Evolutionary conservation across 2,888 invertebrate species (phyloP).

Genomic region (Pardosa pseudoannulata): DNA sequence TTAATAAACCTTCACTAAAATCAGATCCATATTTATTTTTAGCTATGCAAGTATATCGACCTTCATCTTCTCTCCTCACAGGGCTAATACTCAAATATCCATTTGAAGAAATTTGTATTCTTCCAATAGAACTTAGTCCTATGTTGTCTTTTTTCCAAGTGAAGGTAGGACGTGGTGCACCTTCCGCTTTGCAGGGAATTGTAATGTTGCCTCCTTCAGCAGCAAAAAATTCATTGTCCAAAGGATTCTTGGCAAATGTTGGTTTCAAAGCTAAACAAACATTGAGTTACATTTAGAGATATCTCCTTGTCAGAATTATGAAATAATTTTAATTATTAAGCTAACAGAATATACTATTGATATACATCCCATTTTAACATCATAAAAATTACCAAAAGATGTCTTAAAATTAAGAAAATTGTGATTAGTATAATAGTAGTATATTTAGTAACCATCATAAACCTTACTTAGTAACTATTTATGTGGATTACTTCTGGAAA

Average conservation of each 20-base stretch:
- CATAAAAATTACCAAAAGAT: too few species aligned
- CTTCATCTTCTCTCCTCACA: conserved; percentile 91
- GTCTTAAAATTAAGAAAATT: too few species aligned
- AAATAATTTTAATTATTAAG: too few species aligned
- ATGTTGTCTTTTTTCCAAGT: conserved; percentile 90
- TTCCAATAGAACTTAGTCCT: conserved; percentile 81
- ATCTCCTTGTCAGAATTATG: too few species aligned
- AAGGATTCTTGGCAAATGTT: conserved; percentile 91
- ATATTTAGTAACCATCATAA: too few species aligned
- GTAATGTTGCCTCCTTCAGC: conserved; percentile 94
- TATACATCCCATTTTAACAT: too few species aligned
- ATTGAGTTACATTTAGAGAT: too few species aligned
- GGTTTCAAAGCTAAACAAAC: conserved; percentile 82
- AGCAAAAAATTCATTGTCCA: conserved; percentile 93
- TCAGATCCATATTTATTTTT: conserved; percentile 91
- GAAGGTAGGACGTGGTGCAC: conserved; percentile 92
- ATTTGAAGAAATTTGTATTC: conserved; percentile 87
- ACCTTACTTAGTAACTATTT: too few species aligned
- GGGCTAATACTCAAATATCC: conserved; percentile 92
- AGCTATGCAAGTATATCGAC: conserved; percentile 90
- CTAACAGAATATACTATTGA: too few species aligned
- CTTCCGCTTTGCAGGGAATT: conserved; percentile 93
- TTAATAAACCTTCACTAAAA: conserved; percentile 88
- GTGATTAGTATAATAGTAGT: too few species aligned
- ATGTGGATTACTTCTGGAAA: too few species aligned